Conservation (phyloP, 2,888 invertebrate genomes). For the Poecilobothrus nobilitatus region DNA sequence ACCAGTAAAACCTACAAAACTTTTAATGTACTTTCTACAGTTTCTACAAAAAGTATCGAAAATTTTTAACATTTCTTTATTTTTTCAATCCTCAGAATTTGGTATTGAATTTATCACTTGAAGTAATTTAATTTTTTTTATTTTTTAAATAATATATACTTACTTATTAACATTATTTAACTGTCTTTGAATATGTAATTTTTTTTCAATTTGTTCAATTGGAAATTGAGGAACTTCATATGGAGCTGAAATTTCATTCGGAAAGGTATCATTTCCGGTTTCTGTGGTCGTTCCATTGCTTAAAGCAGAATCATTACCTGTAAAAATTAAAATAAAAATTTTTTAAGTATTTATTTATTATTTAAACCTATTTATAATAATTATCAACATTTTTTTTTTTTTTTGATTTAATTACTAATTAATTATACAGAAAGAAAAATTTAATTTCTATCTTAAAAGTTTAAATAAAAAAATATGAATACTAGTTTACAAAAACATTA, state of each 20-base stretch:
- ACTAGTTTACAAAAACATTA: no score
- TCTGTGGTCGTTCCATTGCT: not conserved
- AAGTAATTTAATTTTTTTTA: no score
- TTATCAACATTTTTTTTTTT: not conserved
- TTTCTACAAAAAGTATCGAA: no score
- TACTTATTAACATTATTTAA: conserved; percentile 50
- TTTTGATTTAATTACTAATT: no score
- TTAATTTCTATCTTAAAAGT: no score
- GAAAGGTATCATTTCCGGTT: not conserved
- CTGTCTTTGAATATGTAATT: conserved; percentile 79
- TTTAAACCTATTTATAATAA: not conserved
- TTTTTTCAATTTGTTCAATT: conserved; percentile 93
- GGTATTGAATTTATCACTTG: no score
- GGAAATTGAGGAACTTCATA: conserved; percentile 98
- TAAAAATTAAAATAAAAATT: conserved; percentile 7
- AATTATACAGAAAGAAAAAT: not conserved
- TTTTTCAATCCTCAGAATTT: no score
- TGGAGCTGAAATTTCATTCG: conserved; percentile 87
- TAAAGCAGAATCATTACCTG: not conserved
- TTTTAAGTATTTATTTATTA: no score
- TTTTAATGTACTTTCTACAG: no score
- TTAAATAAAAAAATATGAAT: no score
- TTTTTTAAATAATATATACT: not conserved
- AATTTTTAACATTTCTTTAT: no score
- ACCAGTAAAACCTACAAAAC: no score